phyloP scores from a whole-genome alignment of 2,113 vertebrate species.

The Guaruba guarouba region DNA sequence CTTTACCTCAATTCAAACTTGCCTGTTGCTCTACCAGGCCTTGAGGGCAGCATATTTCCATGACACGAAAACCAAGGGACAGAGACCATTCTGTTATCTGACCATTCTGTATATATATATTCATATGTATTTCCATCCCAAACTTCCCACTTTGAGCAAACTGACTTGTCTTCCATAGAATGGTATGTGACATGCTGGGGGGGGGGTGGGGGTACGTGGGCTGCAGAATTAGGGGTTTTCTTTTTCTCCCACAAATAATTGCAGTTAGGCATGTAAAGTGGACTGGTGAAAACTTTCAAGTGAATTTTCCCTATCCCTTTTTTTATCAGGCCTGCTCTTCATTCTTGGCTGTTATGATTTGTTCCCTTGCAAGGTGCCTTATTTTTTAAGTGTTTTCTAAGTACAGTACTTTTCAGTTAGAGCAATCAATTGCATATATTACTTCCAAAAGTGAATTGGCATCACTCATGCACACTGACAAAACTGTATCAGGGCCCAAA shows the following conservation, averaged over 20 bases:
- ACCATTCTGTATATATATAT: not conserved
- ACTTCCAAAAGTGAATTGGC: not conserved
- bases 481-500: not conserved
- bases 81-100: not conserved
- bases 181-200: not conserved
- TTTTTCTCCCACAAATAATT: not conserved
- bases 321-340: not conserved
- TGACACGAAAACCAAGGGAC: not conserved
- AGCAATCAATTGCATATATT: not conserved
- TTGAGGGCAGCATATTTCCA: not conserved
- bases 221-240: not conserved
- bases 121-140: not conserved
- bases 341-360: not conserved
- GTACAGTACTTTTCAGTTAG: not conserved
- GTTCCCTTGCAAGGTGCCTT: not conserved
- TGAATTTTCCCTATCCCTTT: not conserved
- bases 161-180: not conserved
- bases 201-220: fast-evolving
- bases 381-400: not conserved
- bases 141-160: not conserved
- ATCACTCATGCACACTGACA: not conserved
- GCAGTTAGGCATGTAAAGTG: not conserved
- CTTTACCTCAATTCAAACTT: not conserved
- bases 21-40: not conserved
- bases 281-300: not conserved